Conservation (phyloP, 1,140 invertebrate genomes). For the Nephila pilipes region DNA sequence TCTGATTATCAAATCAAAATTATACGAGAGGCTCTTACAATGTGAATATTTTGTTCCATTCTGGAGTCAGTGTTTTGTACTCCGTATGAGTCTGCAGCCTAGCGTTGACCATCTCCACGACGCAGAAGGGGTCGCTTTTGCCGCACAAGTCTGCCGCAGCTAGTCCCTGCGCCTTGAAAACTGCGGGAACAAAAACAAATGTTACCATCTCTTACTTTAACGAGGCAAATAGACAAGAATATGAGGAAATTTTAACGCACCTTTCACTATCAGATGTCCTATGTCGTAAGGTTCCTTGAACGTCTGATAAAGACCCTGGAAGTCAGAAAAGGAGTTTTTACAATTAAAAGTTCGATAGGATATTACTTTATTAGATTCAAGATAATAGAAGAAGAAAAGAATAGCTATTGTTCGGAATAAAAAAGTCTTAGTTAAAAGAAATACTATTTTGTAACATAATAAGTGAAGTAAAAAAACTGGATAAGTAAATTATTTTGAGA, state of each 20-base stretch:
- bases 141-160: conserved; percentile 95
- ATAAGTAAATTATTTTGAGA: too few species aligned
- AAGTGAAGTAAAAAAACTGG: too few species aligned
- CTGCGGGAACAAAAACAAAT: conserved; percentile 76
- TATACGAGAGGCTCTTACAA: conserved; percentile 88
- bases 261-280: conserved; percentile 82
- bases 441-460: too few species aligned
- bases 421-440: too few species aligned
- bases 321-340: too few species aligned
- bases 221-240: too few species aligned
- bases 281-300: conserved; percentile 81
- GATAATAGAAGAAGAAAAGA: too few species aligned
- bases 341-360: too few species aligned
- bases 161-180: conserved; percentile 93
- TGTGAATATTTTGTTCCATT: conserved; percentile 99
- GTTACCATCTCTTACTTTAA: too few species aligned
- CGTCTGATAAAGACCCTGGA: conserved; percentile 78
- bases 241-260: conserved; percentile 75
- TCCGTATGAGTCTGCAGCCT: conserved; percentile 98
- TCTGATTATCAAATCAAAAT: too few species aligned
- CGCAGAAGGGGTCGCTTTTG: conserved; percentile 96
- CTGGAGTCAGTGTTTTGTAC: conserved; percentile 97
- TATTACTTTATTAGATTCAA: too few species aligned
- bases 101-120: conserved; percentile 96
- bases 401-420: too few species aligned